Conservation (phyloP, 2,113 vertebrate genomes). For the Crotalus helleri region DNA sequence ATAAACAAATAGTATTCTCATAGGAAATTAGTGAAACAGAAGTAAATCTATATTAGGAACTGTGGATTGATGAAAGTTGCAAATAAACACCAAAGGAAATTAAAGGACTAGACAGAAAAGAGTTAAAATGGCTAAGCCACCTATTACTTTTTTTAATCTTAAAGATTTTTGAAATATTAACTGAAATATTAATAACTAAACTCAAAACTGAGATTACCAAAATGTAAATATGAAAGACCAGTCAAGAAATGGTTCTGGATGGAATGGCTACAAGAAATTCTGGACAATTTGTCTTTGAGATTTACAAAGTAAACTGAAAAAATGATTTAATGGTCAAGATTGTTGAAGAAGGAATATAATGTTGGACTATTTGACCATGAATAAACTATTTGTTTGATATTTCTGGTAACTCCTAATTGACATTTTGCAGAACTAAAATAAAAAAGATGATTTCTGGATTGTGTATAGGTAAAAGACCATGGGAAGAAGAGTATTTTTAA, state of each 20-base stretch:
- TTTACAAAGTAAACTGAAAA: neutral
- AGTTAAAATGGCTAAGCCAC: neutral
- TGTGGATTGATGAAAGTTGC: neutral
- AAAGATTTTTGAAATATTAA: neutral
- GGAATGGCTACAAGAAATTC: neutral
- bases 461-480: neutral
- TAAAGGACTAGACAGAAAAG: neutral
- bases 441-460: neutral
- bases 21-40: neutral
- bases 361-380: neutral
- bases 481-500: neutral
- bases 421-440: neutral
- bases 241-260: neutral
- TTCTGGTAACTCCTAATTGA: neutral
- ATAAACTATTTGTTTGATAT: neutral
- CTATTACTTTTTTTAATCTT: neutral
- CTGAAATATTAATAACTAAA: neutral
- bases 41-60: neutral
- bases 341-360: neutral
- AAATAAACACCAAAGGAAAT: neutral
- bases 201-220: neutral
- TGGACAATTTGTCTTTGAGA: neutral
- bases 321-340: neutral
- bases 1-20: neutral
- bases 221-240: neutral